Percentiles rank a stretch among this genome's conserved stretches.
These are phyloP conservation scores for Aphaenogaster rudis DNA, from an alignment of 1,140 invertebrate genomes.

Conservation along the genomic window DNA sequence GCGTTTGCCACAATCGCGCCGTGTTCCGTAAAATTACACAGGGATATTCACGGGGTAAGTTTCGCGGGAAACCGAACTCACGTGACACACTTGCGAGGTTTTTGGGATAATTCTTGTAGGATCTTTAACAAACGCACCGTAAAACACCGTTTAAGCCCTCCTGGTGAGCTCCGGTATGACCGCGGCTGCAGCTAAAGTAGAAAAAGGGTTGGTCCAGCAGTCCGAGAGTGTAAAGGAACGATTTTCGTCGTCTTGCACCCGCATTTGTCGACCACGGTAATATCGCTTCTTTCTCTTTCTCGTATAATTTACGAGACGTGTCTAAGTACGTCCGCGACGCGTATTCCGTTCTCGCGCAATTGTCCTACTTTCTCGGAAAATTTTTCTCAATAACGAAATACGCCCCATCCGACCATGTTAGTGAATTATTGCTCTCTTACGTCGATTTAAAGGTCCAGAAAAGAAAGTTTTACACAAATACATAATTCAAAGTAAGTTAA, in stretches of 20 bases:
- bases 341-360: conserved; percentile 26
- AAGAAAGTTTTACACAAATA: neutral
- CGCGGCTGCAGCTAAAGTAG: conserved; percentile 12
- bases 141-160: conserved; percentile 63
- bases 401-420: neutral
- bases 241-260: conserved; percentile 45
- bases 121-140: conserved; percentile 41
- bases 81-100: conserved; percentile 64
- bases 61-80: conserved; percentile 35
- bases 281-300: conserved; percentile 59
- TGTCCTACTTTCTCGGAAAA: conserved; percentile 61
- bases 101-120: conserved; percentile 66
- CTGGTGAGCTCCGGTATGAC: conserved; percentile 40
- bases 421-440: neutral
- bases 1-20: neutral
- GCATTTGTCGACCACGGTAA: conserved; percentile 59
- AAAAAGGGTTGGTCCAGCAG: conserved; percentile 42
- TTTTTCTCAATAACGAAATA: conserved; percentile 55
- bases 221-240: conserved; percentile 29
- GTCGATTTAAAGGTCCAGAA: neutral
- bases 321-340: conserved; percentile 59
- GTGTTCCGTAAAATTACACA: conserved; percentile 5
- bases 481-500: neutral
- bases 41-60: conserved; percentile 22
- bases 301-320: conserved; percentile 69